phyloP scores from a whole-genome alignment of 2,797 vertebrate species.

The Chanos chanos region DNA sequence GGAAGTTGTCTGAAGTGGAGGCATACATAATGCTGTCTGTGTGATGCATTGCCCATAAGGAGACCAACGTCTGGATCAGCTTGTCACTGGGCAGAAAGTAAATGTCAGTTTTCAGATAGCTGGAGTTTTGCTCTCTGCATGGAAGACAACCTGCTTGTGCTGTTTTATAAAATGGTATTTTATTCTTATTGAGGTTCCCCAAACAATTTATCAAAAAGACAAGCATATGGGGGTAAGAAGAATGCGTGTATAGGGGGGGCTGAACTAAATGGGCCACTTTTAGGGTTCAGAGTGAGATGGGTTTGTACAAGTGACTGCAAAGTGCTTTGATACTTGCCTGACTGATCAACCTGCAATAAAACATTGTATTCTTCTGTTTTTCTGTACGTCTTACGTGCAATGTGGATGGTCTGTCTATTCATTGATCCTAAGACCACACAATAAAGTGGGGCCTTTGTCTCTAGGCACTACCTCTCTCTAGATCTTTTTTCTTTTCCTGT shows the following conservation, averaged over 20 bases:
- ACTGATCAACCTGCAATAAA: constrained; percentile 29
- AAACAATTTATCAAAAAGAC: constrained; percentile 68
- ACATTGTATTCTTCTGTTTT: constrained; percentile 29
- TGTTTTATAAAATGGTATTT: constrained; percentile 63
- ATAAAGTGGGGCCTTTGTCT: constrained; percentile 70
- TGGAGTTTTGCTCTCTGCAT: constrained; percentile 11
- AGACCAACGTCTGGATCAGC: constrained; percentile 59
- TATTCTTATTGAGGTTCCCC: constrained; percentile 74
- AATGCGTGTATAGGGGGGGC: no score
- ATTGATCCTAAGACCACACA: constrained; percentile 65
- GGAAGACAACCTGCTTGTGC: constrained; percentile 57
- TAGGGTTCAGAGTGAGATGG: background rate
- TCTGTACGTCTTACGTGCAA: constrained; percentile 26
- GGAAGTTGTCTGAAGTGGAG: constrained; percentile 64
- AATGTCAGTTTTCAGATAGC: background rate
- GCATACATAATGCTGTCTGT: constrained; percentile 65
- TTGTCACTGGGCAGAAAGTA: constrained; percentile 54
- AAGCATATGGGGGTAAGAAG: constrained; percentile 37
- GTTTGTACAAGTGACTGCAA: background rate
- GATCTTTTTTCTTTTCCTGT: constrained; percentile 60
- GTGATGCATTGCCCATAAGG: constrained; percentile 68
- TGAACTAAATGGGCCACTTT: constrained; percentile 42
- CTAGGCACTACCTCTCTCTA: constrained; percentile 58
- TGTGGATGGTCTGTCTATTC: constrained; percentile 52
- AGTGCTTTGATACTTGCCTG: constrained; percentile 20